These are phyloP conservation scores for Gymnoscopelus braueri DNA, from an alignment of 2,797 vertebrate genomes.

Conservation along the genomic window DNA sequence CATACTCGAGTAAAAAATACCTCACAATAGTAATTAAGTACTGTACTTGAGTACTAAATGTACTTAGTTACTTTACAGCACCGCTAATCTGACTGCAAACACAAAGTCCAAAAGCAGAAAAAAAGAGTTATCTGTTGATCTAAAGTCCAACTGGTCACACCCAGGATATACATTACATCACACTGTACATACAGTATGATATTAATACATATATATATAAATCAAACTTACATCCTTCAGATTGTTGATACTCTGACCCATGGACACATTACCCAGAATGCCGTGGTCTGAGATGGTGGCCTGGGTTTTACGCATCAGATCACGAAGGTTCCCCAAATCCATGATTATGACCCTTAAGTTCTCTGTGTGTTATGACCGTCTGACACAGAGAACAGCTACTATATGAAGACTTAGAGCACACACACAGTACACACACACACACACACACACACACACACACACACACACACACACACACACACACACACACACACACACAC, in stretches of 20 bases:
- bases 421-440: slow-evolving; percentile 13
- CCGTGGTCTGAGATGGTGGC: slow-evolving; percentile 63
- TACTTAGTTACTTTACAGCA: background rate
- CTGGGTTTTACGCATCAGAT: slow-evolving; percentile 74
- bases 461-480: slow-evolving; percentile 26
- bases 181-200: too few species aligned
- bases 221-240: slow-evolving; percentile 73
- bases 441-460: slow-evolving; percentile 14
- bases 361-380: too few species aligned
- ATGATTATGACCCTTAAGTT: slow-evolving; percentile 50
- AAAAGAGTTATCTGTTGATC: slow-evolving; percentile 6
- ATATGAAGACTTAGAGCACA: background rate
- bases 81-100: background rate
- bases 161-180: slow-evolving; percentile 11
- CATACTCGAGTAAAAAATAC: too few species aligned
- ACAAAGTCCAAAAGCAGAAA: background rate
- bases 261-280: slow-evolving; percentile 30
- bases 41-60: too few species aligned
- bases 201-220: background rate
- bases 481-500: slow-evolving; percentile 12
- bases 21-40: too few species aligned
- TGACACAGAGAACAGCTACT: too few species aligned
- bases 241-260: slow-evolving; percentile 32
- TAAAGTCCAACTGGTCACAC: slow-evolving; percentile 19
- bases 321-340: slow-evolving; percentile 71